phyloP scores from a whole-genome alignment of 2,888 invertebrate genomes.

The Eretmocerus hayati region DNA sequence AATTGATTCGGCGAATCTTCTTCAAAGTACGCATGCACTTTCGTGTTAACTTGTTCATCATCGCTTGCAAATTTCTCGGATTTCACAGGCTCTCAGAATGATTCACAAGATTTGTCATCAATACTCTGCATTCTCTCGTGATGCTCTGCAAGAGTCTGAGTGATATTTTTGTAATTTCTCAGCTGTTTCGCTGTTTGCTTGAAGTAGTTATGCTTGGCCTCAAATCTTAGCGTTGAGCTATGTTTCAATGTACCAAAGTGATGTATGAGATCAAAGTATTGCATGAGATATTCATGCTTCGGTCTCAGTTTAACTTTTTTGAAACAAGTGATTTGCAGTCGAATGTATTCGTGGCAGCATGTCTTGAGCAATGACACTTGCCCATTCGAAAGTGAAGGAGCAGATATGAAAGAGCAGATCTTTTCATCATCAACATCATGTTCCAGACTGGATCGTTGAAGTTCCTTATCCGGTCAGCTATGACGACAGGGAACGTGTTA shows the following conservation, averaged over 20 bases:
- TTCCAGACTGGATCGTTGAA: conserved; percentile 7
- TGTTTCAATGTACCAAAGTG: conserved; percentile 21
- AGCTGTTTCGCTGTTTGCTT: too few species aligned
- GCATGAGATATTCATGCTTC: conserved; percentile 25
- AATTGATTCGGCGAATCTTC: too few species aligned
- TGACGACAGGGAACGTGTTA: conserved; percentile 5
- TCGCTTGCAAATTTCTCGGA: too few species aligned
- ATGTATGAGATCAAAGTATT: conserved; percentile 18
- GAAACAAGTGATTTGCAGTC: conserved; percentile 2
- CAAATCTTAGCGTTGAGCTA: too few species aligned
- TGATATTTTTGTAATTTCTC: too few species aligned
- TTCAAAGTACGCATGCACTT: too few species aligned
- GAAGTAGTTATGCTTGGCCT: too few species aligned
- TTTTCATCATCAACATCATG: conserved; percentile 12
- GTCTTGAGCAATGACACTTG: conserved; percentile 2
- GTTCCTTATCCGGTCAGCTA: conserved; percentile 4
- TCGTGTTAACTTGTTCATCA: too few species aligned
- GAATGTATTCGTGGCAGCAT: background rate
- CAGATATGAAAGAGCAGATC: conserved; percentile 4
- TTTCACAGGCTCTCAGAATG: too few species aligned
- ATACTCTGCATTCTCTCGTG: too few species aligned
- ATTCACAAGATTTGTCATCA: too few species aligned
- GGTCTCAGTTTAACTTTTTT: conserved; percentile 3
- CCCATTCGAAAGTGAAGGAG: conserved; percentile 3
- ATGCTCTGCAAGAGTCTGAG: too few species aligned